Evolutionary conservation across 2,888 invertebrate species (phyloP), one percentile per base, ranked within the genome.

Genomic region (Habrosyne pyritoides): DNA sequence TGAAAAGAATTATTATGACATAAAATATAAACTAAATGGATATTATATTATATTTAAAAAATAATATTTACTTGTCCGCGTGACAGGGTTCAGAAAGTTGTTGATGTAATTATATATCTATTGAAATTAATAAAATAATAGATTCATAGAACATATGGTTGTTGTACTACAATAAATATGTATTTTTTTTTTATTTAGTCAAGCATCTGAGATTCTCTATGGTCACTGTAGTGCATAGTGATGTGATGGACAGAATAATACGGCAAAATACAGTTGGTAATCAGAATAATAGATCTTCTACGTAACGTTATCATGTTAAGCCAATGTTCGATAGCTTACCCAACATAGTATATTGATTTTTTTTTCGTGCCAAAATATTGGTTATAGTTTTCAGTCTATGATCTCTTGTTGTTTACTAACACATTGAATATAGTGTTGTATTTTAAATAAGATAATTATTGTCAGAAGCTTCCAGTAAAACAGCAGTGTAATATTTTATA

Each of bases 141-240:
- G 61, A 57, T 69, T 71, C 64, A 61, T 58, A 75, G 65, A 70
- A 57, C 70, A 63, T 73, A 73, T 75, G 77, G 74, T 83, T 86
- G 83, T 86, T 86, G 81, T 81, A 68, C 73, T 67, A 72, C 80
- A 74, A 78, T 73, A 85, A 74, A 84, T 76, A 79, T 86, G 81
- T 84, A 84, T 87, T 81, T 86, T 81, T 86, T 85, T 83, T 81
- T 70, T 77, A 84, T 84, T 85, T 65, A 73, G 74, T 87, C 83
- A 77, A 75, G 71, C 60, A 67, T 69, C 59, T 59, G 61, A 52
- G 61, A 42, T 61, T 60, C 30, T 57, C 55, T 54, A 54, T 53
- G 53, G 51, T 57, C 14, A 18, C 12, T 36, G n/a, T 36, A 6
- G 14, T 12, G 30, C 12, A n/a, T n/a, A 1, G 2, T 8, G 18